A percentile compares a stretch with the other conserved stretches of the same genome.
These are phyloP conservation scores for Tyrannus savana DNA, from an alignment of 2,113 vertebrate species.

Conservation along the genomic window DNA sequence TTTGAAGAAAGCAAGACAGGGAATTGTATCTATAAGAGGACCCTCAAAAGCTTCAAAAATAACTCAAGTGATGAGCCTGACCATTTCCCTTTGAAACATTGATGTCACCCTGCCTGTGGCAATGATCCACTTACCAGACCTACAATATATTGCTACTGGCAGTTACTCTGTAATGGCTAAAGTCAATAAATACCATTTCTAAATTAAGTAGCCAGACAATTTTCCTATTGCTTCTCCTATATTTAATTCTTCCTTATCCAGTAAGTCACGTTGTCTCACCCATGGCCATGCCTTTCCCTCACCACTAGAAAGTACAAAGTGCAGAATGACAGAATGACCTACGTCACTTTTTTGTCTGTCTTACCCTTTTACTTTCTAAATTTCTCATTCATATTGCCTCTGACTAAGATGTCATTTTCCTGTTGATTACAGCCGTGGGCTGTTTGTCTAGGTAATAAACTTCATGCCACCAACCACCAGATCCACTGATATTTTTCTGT, in stretches of 20 bases:
- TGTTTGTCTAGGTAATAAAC: background rate
- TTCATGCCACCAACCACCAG: background rate
- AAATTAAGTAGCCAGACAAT: slow-evolving; percentile 20
- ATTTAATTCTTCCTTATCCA: slow-evolving; percentile 6
- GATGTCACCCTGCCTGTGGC: slow-evolving; percentile 28
- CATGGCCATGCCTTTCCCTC: background rate
- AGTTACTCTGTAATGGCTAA: slow-evolving; percentile 8
- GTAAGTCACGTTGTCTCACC: background rate
- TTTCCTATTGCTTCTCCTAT: slow-evolving; percentile 20
- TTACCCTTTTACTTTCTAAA: background rate
- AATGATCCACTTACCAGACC: background rate
- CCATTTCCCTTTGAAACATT: background rate
- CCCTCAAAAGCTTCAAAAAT: background rate
- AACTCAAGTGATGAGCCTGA: background rate
- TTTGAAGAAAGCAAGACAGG: background rate
- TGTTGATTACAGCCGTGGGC: rapidly evolving
- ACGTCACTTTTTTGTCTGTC: background rate
- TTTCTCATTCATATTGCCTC: background rate
- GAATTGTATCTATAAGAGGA: background rate
- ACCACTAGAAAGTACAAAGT: background rate
- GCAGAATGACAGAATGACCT: background rate
- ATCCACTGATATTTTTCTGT: background rate
- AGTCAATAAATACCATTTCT: slow-evolving; percentile 30
- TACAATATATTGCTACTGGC: slow-evolving; percentile 7
- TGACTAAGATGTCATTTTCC: background rate